Evolutionary conservation across 2,797 vertebrate species (phyloP), one percentile per base, ranked within the genome.

Genomic region (Coreius guichenoti): DNA sequence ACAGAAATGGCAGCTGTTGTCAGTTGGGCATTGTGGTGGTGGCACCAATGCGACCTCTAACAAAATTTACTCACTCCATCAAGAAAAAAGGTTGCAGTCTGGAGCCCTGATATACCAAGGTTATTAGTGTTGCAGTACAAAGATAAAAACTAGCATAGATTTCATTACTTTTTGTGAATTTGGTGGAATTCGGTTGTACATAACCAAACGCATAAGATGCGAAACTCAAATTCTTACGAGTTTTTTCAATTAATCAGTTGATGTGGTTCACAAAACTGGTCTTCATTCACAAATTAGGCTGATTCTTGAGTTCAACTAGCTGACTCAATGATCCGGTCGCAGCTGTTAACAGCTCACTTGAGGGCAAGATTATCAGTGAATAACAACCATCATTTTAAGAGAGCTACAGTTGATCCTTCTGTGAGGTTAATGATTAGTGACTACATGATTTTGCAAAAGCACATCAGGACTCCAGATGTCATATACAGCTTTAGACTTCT

Each of bases 381-480:
- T 23, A 69, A 31, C 29, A 69, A 23, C 11, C 65, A 51, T 39
- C 5, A 54, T 81, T 54, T 81, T 67, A 33, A 39, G 26, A 51
- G 63, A 49, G 65, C 69, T 70, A 51, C n/a, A 21, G 23, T 80
- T 70, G 36, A 63, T 85, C 26, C 75, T 23, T 61, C 7, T 69
- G 8, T 49, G 67, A 79, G 8, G 36, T 56, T 77, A 79, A 78
- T 78, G 33, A 56, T 58, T 56, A 70, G 67, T 3, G 23, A 67
- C 26, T 21, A 33, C 36, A 47, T 72, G 54, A 63, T 63, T 70
- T 77, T 51, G 29, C 56, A 29, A 70, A 65, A 85, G 51, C 77
- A 85, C 56, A 63, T 73, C 78, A 80, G 76, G 68, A 80, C 19
- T 51, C 77, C 77, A 85, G 84, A 72, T 85, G 84, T 74, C 23